Evolutionary conservation across 2,113 vertebrate genomes (phyloP), one percentile per base, ranked within the genome.

Genomic region (Boulengeromyrus knoepffleri): DNA sequence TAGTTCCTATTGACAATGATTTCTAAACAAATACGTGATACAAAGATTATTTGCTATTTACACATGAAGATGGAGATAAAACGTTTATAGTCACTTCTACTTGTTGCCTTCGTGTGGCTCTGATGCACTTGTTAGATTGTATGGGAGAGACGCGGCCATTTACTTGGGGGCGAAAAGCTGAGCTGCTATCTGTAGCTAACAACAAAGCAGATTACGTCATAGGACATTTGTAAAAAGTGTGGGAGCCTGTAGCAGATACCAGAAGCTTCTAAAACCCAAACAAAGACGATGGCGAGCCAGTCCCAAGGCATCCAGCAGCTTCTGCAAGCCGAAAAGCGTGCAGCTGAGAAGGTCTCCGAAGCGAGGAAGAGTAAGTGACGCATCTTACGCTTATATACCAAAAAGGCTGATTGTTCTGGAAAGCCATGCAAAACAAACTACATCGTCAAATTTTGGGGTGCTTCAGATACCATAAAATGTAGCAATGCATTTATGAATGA

Each of bases 291-390:
- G 91, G 91, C 91, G 56, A 92, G 91, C 52, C 91, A 92, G 83
- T 91, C 91, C 2, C 91, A 92, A 46, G 91, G 91, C 0, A 92
- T 92, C 50, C 91, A 92, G 24, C 91, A 91, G 90, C 91, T 92
- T 17, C 89, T 92, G 47, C 91, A 92, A 85, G 91, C 91, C 47
- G 91, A 92, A 89, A 92, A 92, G 52, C 90, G 91, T 1, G 91
- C 91, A 2, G 91, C 91, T 8, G 91, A 92, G 84, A 91, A 91
- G 77, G 91, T 92, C 5, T 85, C 91, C 17, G 91, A 92, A 27
- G 91, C 91, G 45, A 83, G 91, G n/a, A 92, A 92, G 50, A 52
- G 91, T 92, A 85, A 91, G 91, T 77, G 52, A 58, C 17, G 17
- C 42, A 49, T 50, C 45, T 36, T 47, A 85, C 19, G 83, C 9